Base-by-base conservation (phyloP, 2,888 invertebrate species). In the Diloba caeruleocephala region DNA sequence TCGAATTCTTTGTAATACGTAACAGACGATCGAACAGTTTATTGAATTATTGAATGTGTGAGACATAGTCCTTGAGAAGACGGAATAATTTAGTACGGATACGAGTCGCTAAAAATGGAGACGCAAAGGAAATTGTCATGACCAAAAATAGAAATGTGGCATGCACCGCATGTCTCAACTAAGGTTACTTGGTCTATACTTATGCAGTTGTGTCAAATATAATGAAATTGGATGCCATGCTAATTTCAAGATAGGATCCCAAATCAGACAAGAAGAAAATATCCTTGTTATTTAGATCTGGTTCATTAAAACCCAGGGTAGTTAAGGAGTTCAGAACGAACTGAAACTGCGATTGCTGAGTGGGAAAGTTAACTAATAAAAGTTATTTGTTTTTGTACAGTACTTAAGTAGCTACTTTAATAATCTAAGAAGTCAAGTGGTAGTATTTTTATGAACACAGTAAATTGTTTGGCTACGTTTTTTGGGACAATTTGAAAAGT, bases 321-420 rank as follows among this genome's bases (percentile, higher is more conserved):
- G 58, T 53, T 55, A 53, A 28, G 37, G 42, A 67, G 51, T 56
- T 67, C 36, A 39, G 42, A 39, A 58, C 49, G 57, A 61, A 58
- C 55, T 44, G 56, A 58, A 31, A 50, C 55, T 46, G 33, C 44
- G 45, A 64, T 54, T 50, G 51, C 48, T 32, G 54, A 59, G 53
- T 17, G 41, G 29, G 17, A 49, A 70, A 70, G 53, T 71, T 71
- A 12, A 52, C 45, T 31, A 52, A 64, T 71, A 68, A 68, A 71
- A 64, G 46, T 71, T 71, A 61, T 60, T 71, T 67, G 63, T 58
- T 70, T 69, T 52, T 64, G 39, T 45, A 50, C 26, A 57, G 62
- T 53, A 58, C 38, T 15, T 53, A 56, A 62, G 43, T 56, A 56
- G 56, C 59, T 57, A 36, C 56, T 67, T 49, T 59, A 63, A 56